Conservation (phyloP, 2,888 invertebrate genomes). For the Catocala sponsa region DNA sequence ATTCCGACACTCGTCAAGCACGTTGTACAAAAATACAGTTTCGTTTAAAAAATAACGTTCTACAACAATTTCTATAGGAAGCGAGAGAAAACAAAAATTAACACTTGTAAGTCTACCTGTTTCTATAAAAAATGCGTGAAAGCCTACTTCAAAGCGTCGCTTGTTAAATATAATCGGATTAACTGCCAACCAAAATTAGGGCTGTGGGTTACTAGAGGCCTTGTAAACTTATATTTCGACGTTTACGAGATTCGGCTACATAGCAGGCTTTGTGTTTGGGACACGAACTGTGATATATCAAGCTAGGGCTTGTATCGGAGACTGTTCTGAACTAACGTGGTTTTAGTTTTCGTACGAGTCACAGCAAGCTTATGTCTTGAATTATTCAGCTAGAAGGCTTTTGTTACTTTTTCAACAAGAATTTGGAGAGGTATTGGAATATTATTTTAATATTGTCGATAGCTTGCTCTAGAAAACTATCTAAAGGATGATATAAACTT, state of each 20-base stretch:
- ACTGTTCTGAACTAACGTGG: slow-evolving; percentile 7
- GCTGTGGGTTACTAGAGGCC: slow-evolving; percentile 56
- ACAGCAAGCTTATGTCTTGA: not conserved
- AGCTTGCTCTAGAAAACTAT: no score
- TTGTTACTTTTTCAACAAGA: no score
- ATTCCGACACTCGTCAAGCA: no score
- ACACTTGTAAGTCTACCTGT: not conserved
- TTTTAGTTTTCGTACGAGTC: slow-evolving; percentile 2
- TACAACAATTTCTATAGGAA: no score
- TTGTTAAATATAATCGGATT: slow-evolving; percentile 65
- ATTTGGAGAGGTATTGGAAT: no score
- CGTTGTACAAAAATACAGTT: no score
- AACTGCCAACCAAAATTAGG: slow-evolving; percentile 63
- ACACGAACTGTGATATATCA: slow-evolving; percentile 11
- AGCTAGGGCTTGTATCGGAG: slow-evolving; percentile 2
- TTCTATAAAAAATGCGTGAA: not conserved
- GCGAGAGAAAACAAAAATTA: no score
- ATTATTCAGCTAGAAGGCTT: no score
- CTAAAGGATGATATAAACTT: no score
- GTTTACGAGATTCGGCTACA: slow-evolving; percentile 54
- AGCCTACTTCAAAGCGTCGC: slow-evolving; percentile 53
- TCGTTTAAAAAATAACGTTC: no score
- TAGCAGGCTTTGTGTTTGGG: slow-evolving; percentile 21
- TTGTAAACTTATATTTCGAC: slow-evolving; percentile 65
- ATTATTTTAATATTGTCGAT: no score